Conservation (phyloP, 1,140 invertebrate species). For the Cyrtorhinus lividipennis region DNA sequence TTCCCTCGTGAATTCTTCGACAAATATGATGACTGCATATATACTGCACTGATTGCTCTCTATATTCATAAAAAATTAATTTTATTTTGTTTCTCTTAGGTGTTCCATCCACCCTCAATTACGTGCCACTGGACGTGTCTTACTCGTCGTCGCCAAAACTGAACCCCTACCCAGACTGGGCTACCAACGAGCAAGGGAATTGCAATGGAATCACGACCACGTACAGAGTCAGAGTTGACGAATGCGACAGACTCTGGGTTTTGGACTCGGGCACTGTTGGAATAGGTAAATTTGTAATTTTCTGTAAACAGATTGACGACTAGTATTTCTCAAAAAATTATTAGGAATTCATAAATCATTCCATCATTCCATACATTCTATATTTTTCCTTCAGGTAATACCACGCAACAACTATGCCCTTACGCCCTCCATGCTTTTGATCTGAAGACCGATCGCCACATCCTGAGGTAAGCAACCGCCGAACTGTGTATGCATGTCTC, state of each 20-base stretch:
- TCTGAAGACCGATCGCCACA: constrained; percentile 48
- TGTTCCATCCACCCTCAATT: constrained; percentile 64
- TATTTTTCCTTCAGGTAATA: constrained; percentile 33
- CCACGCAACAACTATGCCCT: constrained; percentile 55
- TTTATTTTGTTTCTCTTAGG: constrained; percentile 36
- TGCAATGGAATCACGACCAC: constrained; percentile 60
- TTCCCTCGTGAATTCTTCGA: too few relatives aligned
- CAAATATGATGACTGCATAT: too few relatives aligned
- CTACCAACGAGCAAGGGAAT: constrained; percentile 53
- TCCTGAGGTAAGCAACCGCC: constrained; percentile 33
- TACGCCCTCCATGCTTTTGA: constrained; percentile 59
- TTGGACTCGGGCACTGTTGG: constrained; percentile 66
- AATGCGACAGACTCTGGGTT: constrained; percentile 63
- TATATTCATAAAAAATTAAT: too few relatives aligned
- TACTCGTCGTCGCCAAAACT: constrained; percentile 50
- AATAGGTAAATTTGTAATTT: constrained; percentile 41
- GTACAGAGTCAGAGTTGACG: constrained; percentile 56
- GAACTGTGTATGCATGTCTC: too few relatives aligned
- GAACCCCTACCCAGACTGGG: constrained; percentile 59
- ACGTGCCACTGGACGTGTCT: constrained; percentile 41
- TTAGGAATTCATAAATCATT: too few relatives aligned
- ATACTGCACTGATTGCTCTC: too few relatives aligned
- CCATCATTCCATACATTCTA: neutral
- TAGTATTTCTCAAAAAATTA: too few relatives aligned
- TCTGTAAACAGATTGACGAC: too few relatives aligned